These are phyloP conservation scores for Varecia variegata DNA, from an alignment of 2,797 vertebrate genomes.

Conservation along the genomic window DNA sequence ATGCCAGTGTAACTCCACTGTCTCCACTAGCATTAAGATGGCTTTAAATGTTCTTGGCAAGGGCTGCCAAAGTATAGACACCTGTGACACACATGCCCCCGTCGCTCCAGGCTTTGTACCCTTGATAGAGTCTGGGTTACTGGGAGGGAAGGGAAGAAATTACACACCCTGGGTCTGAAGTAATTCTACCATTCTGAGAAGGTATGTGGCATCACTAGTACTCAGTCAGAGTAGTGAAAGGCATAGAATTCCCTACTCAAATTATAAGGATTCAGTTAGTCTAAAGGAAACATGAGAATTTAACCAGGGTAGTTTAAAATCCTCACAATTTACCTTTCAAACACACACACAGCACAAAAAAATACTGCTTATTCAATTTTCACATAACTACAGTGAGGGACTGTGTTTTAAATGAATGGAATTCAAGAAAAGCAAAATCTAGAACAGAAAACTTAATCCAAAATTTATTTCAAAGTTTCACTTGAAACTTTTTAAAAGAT, in stretches of 20 bases:
- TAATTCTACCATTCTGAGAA: constrained; percentile 53
- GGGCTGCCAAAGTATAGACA: not conserved
- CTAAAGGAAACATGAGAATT: not conserved
- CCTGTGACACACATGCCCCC: not conserved
- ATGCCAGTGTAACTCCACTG: not conserved
- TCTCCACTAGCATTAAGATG: not conserved
- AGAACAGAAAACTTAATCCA: not conserved
- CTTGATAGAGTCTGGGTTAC: not conserved
- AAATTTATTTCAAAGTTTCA: constrained; percentile 20
- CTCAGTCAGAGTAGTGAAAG: not conserved
- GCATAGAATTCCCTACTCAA: not conserved
- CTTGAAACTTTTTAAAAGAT: constrained; percentile 39
- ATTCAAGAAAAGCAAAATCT: not conserved
- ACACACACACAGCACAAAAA: not conserved
- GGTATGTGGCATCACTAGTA: not conserved
- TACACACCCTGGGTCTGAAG: constrained; percentile 43
- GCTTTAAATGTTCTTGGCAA: not conserved
- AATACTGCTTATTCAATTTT: not conserved
- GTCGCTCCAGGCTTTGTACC: not conserved
- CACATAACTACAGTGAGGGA: not conserved
- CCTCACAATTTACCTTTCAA: not conserved
- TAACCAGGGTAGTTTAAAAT: not conserved
- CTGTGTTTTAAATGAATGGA: not conserved
- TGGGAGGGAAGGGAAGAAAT: constrained; percentile 44
- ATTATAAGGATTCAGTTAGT: not conserved